phyloP scores from a whole-genome alignment of 2,797 vertebrate species.

The Gallinago solitaria region DNA sequence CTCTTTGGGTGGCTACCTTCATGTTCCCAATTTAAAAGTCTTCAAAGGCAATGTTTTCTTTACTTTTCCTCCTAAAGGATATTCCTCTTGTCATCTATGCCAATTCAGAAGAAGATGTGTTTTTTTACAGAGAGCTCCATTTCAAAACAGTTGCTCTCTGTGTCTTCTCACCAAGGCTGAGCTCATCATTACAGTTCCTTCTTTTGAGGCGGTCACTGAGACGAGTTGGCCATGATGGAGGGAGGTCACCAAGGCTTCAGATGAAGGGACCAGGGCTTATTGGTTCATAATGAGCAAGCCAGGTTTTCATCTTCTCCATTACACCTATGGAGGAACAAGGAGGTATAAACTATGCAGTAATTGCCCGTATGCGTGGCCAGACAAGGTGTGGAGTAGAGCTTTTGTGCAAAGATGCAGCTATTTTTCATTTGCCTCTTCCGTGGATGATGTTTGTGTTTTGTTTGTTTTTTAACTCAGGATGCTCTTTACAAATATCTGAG shows the following conservation, averaged over 20 bases:
- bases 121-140: background rate
- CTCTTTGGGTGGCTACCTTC: background rate
- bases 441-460: background rate
- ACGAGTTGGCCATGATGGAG: background rate
- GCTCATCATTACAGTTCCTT: background rate
- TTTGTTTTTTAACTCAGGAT: background rate
- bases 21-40: background rate
- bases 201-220: background rate
- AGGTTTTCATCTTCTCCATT: background rate
- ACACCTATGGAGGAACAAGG: background rate
- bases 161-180: background rate
- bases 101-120: background rate
- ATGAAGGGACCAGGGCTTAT: background rate
- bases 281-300: background rate
- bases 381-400: background rate
- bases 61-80: background rate
- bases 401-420: background rate
- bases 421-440: background rate
- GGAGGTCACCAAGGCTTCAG: background rate
- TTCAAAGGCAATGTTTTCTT: background rate
- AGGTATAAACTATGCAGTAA: background rate
- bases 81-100: background rate
- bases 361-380: background rate
- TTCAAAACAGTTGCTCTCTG: background rate
- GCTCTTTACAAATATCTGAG: background rate